Percentiles rank a stretch among this genome's conserved stretches.
Conservation (phyloP, 2,888 invertebrate genomes). For the Apamea anceps region DNA sequence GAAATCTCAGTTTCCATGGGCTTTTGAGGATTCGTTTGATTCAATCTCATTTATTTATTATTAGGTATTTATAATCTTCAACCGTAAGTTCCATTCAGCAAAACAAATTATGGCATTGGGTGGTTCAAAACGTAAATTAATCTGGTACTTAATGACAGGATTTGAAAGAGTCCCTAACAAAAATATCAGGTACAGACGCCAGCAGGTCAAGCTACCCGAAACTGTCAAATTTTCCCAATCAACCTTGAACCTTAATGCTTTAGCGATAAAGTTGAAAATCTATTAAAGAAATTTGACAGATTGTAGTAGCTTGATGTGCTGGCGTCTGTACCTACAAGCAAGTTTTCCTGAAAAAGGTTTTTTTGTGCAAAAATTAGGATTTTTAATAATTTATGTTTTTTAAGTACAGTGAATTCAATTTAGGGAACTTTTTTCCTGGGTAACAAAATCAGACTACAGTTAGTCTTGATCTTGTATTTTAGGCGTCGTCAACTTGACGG, state of each 20-base stretch:
- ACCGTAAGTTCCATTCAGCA: not conserved
- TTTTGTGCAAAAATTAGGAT: not conserved
- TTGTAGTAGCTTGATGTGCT: no score
- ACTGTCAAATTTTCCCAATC: no score
- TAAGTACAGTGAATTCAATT: not conserved
- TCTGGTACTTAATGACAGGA: not conserved
- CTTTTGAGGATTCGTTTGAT: not conserved
- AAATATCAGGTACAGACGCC: not conserved
- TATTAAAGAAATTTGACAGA: no score
- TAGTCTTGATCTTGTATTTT: not conserved
- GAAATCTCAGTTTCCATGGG: not conserved
- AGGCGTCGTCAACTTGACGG: not conserved
- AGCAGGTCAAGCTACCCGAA: no score
- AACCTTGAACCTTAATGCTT: no score
- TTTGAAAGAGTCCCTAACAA: not conserved
- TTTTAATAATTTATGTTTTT: not conserved
- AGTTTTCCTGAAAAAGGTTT: not conserved
- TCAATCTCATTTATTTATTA: not conserved
- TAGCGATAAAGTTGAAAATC: no score
- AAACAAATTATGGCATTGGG: not conserved
- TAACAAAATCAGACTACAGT: not conserved
- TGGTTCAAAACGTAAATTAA: not conserved
- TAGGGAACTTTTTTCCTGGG: not conserved
- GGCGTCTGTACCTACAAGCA: no score
- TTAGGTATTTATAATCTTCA: not conserved